A percentile compares a stretch with the other conserved stretches of the same genome.
These are phyloP conservation scores for Lacanobia wlatinum DNA, from an alignment of 2,888 invertebrate genomes.

Conservation along the genomic window DNA sequence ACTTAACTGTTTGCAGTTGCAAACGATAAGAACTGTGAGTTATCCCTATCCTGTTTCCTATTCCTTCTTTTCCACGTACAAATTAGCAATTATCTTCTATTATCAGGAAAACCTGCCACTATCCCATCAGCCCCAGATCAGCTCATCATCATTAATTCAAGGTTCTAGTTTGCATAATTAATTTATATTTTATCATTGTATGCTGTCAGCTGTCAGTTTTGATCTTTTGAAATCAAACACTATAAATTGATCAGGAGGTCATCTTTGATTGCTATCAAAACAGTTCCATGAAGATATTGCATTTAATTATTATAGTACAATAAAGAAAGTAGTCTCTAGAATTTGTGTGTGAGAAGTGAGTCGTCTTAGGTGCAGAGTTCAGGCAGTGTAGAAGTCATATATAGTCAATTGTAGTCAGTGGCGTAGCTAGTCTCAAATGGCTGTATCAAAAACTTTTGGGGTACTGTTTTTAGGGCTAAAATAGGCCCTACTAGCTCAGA, in stretches of 20 bases:
- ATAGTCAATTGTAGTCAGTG: too few relatives aligned
- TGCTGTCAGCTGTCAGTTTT: background rate
- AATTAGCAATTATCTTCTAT: background rate
- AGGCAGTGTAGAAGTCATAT: too few relatives aligned
- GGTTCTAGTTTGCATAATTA: background rate
- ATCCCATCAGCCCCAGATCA: background rate
- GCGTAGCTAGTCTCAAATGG: too few relatives aligned
- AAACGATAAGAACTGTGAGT: slow-evolving; percentile 30
- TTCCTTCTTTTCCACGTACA: background rate
- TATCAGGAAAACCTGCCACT: background rate
- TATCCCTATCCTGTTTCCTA: background rate
- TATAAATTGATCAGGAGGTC: background rate
- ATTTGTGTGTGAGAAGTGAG: too few relatives aligned
- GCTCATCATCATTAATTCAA: background rate
- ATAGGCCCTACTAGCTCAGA: too few relatives aligned
- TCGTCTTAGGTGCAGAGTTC: too few relatives aligned
- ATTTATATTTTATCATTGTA: background rate
- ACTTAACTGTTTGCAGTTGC: slow-evolving; percentile 11
- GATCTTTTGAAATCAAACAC: background rate
- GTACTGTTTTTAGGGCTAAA: too few relatives aligned
- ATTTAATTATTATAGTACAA: background rate
- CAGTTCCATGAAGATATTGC: background rate
- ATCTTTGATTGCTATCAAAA: background rate
- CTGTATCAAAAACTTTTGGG: too few relatives aligned
- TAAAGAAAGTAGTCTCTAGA: background rate